phyloP scores from a whole-genome alignment of 2,797 vertebrate genomes.

The Carcharodon carcharias region DNA sequence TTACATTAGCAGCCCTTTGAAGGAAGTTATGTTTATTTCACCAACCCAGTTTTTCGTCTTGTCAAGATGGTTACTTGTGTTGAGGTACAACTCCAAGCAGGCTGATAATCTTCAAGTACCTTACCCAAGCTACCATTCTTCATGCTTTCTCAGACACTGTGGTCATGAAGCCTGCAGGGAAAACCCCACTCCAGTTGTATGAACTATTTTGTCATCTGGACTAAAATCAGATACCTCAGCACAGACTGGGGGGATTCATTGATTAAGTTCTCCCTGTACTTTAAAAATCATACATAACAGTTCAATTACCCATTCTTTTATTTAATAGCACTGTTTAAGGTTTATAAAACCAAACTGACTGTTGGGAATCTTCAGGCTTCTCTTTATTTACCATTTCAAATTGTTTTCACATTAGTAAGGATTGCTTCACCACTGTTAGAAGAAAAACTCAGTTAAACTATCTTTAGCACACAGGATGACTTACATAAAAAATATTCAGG shows the following conservation, averaged over 20 bases:
- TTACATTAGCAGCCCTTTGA: not conserved
- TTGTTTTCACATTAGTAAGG: not conserved
- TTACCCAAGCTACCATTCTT: not conserved
- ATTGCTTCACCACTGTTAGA: not conserved
- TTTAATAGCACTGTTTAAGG: not conserved
- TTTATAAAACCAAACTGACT: not conserved
- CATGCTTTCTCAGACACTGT: not conserved
- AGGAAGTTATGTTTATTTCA: not conserved
- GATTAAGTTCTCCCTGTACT: not conserved
- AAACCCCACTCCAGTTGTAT: not conserved
- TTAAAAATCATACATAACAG: not conserved
- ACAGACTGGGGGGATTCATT: not conserved
- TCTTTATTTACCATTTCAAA: not conserved
- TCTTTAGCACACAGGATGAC: not conserved
- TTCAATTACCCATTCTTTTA: not conserved
- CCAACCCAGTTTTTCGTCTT: not conserved
- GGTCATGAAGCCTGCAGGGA: not conserved
- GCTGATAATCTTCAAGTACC: not conserved
- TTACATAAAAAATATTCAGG: not conserved
- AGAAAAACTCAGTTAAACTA: conserved; percentile 10
- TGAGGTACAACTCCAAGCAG: not conserved
- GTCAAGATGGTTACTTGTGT: not conserved
- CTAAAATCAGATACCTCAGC: not conserved
- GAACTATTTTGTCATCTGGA: not conserved
- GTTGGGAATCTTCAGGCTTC: not conserved